Percentiles rank a stretch among this genome's conserved stretches.
Evolutionary conservation across 1,140 invertebrate genomes (phyloP).

Genomic region (Episyrphus balteatus): DNA sequence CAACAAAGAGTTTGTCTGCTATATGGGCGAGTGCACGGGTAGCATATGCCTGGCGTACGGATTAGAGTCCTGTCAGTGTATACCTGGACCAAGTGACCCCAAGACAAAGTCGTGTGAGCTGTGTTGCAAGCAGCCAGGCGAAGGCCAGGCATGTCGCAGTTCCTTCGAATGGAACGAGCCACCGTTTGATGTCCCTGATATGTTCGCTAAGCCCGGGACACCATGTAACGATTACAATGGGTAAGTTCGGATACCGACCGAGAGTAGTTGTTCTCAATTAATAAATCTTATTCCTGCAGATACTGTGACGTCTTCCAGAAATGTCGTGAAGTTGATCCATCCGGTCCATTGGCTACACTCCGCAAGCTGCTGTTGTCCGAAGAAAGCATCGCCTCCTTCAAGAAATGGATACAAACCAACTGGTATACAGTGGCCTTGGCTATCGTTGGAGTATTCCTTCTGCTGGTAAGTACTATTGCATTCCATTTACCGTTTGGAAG

Average conservation of each 20-base stretch:
- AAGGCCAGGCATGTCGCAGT: slow-evolving; percentile 67
- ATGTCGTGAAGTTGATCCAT: slow-evolving; percentile 89
- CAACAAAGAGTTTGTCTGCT: slow-evolving; percentile 88
- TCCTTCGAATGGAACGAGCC: slow-evolving; percentile 82
- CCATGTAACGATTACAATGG: slow-evolving; percentile 98
- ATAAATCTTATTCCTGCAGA: slow-evolving; percentile 21
- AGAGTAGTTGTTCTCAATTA: background rate
- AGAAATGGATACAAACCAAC: slow-evolving; percentile 70
- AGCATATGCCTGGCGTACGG: slow-evolving; percentile 89
- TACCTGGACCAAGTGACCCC: slow-evolving; percentile 60
- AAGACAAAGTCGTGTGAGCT: slow-evolving; percentile 79
- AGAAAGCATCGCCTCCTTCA: slow-evolving; percentile 76
- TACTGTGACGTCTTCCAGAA: slow-evolving; percentile 99
- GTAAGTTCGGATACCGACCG: slow-evolving; percentile 16
- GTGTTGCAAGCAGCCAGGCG: slow-evolving; percentile 78
- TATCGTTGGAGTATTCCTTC: slow-evolving; percentile 55
- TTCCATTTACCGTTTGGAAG: no score
- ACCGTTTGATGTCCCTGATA: slow-evolving; percentile 82
- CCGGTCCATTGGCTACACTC: slow-evolving; percentile 84
- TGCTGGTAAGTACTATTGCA: slow-evolving; percentile 53
- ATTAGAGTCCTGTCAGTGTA: slow-evolving; percentile 91
- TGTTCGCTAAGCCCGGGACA: slow-evolving; percentile 87
- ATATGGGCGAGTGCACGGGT: slow-evolving; percentile 88
- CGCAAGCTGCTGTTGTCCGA: slow-evolving; percentile 77
- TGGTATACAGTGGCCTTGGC: slow-evolving; percentile 76